phyloP scores from a whole-genome alignment of 2,797 vertebrate species.

The Streptopelia turtur region DNA sequence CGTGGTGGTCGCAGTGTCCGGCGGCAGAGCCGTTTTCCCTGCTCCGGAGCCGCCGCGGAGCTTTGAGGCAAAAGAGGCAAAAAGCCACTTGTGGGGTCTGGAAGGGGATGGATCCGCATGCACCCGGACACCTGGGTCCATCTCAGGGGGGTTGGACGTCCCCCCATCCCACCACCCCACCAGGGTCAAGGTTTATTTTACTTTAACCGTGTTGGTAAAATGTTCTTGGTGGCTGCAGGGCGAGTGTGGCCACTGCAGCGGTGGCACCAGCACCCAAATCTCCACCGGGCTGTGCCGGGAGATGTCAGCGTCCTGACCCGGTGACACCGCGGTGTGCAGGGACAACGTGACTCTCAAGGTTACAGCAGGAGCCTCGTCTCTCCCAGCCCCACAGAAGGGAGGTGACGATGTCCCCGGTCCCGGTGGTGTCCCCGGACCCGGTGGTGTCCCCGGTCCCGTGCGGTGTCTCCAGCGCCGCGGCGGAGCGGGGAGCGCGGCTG shows the following conservation, averaged over 20 bases:
- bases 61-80: not conserved
- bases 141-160: rapidly evolving
- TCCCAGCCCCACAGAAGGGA: not conserved
- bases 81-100: not conserved
- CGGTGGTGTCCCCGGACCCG: rapidly evolving
- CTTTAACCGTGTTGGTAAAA: rapidly evolving
- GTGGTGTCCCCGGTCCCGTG: not conserved
- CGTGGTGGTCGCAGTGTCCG: rapidly evolving
- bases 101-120: rapidly evolving
- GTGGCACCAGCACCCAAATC: rapidly evolving
- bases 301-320: not conserved
- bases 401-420: rapidly evolving
- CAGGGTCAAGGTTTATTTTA: rapidly evolving
- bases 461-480: not conserved
- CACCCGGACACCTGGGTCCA: rapidly evolving
- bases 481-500: not conserved
- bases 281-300: rapidly evolving
- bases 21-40: rapidly evolving
- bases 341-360: rapidly evolving
- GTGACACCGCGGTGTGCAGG: not conserved
- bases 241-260: rapidly evolving
- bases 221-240: rapidly evolving
- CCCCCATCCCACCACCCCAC: rapidly evolving
- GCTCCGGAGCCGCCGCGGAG: rapidly evolving
- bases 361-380: rapidly evolving